phyloP scores from a whole-genome alignment of 2,888 invertebrate species.

The Ramazzottius varieornatus region DNA sequence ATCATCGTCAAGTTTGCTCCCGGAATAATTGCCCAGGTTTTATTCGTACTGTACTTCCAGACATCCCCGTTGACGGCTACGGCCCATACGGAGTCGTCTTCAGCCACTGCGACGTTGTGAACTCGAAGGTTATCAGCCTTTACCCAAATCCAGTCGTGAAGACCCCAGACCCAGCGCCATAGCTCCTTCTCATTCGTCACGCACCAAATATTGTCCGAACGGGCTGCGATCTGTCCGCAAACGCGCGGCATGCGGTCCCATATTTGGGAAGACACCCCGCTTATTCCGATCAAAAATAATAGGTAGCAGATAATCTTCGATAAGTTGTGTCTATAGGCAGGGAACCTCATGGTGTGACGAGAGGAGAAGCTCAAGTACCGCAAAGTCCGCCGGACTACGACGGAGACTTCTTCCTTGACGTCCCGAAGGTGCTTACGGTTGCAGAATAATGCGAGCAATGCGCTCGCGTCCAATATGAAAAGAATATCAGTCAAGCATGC shows the following conservation, averaged over 20 bases:
- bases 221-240: not conserved
- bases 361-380: too few species aligned
- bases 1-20: not conserved
- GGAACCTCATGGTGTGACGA: too few species aligned
- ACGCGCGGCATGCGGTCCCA: not conserved
- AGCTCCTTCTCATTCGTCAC: not conserved
- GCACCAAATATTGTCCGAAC: not conserved
- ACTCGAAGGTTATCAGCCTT: not conserved
- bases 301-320: too few species aligned
- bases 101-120: not conserved
- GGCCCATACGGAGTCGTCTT: not conserved
- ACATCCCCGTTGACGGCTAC: not conserved
- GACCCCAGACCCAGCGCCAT: not conserved
- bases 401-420: too few species aligned
- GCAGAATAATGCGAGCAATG: too few species aligned
- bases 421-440: too few species aligned
- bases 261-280: too few species aligned
- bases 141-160: not conserved
- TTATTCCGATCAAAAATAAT: too few species aligned
- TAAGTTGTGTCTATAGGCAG: too few species aligned
- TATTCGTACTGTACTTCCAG: not conserved
- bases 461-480: too few species aligned
- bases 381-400: too few species aligned
- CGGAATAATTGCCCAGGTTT: not conserved
- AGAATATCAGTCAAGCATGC: too few species aligned